phyloP scores from a whole-genome alignment of 1,140 invertebrate species.

The Psilanteris sp. region DNA sequence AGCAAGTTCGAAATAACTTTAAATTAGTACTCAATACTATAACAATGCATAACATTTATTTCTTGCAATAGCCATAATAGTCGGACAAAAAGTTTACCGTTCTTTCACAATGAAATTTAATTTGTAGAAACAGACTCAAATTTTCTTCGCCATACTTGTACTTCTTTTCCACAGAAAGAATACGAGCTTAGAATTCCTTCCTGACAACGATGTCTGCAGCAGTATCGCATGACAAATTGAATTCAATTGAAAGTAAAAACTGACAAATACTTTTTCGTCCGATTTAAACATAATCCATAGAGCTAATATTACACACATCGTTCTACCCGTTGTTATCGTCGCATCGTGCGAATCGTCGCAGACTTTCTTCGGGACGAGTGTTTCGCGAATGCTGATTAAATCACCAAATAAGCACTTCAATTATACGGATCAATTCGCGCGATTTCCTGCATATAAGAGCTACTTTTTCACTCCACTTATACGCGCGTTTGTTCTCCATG shows the following conservation, averaged over 20 bases:
- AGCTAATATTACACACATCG: slow-evolving; percentile 4
- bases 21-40: too few relatives aligned
- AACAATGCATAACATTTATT: too few relatives aligned
- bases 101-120: too few relatives aligned
- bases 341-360: background rate
- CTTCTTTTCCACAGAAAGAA: too few relatives aligned
- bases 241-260: slow-evolving; percentile 4
- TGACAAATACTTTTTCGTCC: background rate
- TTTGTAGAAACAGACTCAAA: too few relatives aligned
- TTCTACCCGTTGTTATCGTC: slow-evolving; percentile 7
- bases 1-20: too few relatives aligned
- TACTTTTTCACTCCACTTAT: background rate
- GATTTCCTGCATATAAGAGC: background rate
- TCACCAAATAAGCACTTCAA: slow-evolving; percentile 7
- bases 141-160: too few relatives aligned
- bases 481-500: slow-evolving; percentile 1
- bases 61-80: too few relatives aligned
- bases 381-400: background rate
- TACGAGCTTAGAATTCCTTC: background rate
- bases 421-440: slow-evolving; percentile 10
- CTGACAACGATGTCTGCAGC: background rate
- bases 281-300: slow-evolving; percentile 7
- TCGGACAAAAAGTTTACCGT: too few relatives aligned
- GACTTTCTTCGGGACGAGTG: slow-evolving; percentile 1
- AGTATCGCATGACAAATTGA: slow-evolving; percentile 2